Evolutionary conservation across 2,888 invertebrate genomes (phyloP), one percentile per base, ranked within the genome.

Genomic region (Gari tellinella): DNA sequence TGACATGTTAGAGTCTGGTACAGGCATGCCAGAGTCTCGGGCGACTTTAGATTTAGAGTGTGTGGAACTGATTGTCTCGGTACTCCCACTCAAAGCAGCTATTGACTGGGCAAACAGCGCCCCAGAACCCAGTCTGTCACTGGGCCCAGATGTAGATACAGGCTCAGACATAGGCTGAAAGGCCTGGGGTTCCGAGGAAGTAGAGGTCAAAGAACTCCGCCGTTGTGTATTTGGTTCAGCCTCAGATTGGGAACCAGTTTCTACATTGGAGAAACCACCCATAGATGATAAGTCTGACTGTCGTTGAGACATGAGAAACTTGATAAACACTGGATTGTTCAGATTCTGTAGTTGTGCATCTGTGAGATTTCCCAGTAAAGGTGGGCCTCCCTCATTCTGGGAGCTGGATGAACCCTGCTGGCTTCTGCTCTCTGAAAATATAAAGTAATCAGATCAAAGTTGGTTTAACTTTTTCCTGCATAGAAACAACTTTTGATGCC

Each of bases 191-290:
- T 72, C 72, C 1, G 79, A 74, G n/a, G 61, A 41, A 38, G 45
- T 60, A 1, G 79, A 79, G 1, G 65, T 55, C 7, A 68, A 53
- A 3, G 79, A 79, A 23, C 60, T 67, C 19, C 79, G 40, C 40
- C 75, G 56, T 19, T 69, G 45, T 41, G 15, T 43, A 17, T 58
- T 45, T 23, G 37, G 49, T 1, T 67, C 63, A n/a, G 48, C 40
- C n/a, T 72, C 76, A 23, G 74, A 48, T 58, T 79, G 79, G n/a
- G 79, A 79, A 60, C 79, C 79, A 37, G 79, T 52, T 58, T 79
- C 79, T 10, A 79, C 79, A 23, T 68, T 75, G 8, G 79, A 79
- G 55, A 51, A 79, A 12, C 79, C 79, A 25, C 74, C 74, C 1
- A 79, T 48, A 12, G 79, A 79, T 4, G 79, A 79, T 7, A 69